phyloP scores from a whole-genome alignment of 2,888 invertebrate species.

The Mantis religiosa region DNA sequence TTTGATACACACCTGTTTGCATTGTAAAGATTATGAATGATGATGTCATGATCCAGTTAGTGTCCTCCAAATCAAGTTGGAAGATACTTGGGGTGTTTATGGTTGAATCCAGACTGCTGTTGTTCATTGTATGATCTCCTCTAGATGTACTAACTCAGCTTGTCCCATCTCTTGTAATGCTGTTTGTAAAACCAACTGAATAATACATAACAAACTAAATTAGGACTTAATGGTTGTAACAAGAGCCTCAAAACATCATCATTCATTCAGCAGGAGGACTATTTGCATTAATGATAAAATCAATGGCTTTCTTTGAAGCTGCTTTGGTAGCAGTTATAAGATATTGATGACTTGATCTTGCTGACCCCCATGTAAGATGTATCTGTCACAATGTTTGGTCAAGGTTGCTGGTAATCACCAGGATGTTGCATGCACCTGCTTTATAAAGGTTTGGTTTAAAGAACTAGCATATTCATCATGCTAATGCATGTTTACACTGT shows the following conservation, averaged over 20 bases:
- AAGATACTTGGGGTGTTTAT: constrained; percentile 44
- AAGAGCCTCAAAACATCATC: constrained; percentile 7
- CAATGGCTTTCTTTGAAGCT: not conserved
- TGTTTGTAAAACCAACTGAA: not conserved
- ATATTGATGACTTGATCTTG: not conserved
- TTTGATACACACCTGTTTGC: constrained; percentile 69
- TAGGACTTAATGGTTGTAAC: not conserved
- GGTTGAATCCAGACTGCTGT: not conserved
- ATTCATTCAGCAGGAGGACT: not conserved
- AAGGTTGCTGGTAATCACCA: not conserved
- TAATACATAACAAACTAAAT: not conserved
- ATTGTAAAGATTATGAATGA: constrained; percentile 90
- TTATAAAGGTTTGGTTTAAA: no score
- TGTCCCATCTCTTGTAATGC: not conserved
- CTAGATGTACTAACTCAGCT: not conserved
- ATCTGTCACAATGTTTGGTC: not conserved
- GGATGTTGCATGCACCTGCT: not conserved
- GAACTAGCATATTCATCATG: no score
- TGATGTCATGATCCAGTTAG: constrained; percentile 84
- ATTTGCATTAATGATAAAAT: not conserved
- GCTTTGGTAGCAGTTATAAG: not conserved
- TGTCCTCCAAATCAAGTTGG: constrained; percentile 70
- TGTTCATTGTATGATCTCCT: not conserved
- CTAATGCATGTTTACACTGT: no score
- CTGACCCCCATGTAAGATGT: not conserved